Base-by-base conservation (phyloP, 1,140 invertebrate species). In the Drosophila repletoides region DNA sequence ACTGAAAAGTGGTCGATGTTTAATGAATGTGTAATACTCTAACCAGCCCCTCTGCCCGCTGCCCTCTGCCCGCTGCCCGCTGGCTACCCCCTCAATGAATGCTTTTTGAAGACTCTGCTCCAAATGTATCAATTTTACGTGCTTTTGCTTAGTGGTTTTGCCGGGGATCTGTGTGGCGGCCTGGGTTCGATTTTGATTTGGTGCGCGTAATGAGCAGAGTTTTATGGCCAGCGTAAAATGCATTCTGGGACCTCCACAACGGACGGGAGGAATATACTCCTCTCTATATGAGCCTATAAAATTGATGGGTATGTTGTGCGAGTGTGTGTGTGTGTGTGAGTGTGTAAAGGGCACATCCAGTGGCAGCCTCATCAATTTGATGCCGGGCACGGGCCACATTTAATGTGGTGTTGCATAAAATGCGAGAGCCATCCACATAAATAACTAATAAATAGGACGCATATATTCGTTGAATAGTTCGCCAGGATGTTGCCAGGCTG, bases 361-460 rank as follows among this genome's bases (percentile, higher is more conserved):
- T 67, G 72, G 68, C 72, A 72, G 75, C 38, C 66, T 86, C 79
- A 84, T 84, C 79, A 84, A 84, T 84, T 84, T 84, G 74, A 84
- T 84, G 77, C 77, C 53, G 61, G 70, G 64, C 75, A 73, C 40
- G 21, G 29, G 34, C 31, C 63, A 21, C 73, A 84, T 83, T 83
- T 70, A 70, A 83, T 83, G 77, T 58, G 72, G 76, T 81, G 76
- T 76, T 72, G 61, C 74, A 84, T 74, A 77, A 74, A 81, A 77
- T 84, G 61, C 36, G 31, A 36, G 33, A 61, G 53, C 70, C 46
- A 49, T 61, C 26, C 52, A 49, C 74, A 83, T 84, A 77, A 84
- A 84, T 83, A 79, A 83, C 77, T 84, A 84, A 77, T 84, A 83
- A 83, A 84, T n/a, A n/a, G 58, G 45, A 46, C 64, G 33, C 56